Evolutionary conservation across 2,113 vertebrate species (phyloP).

Genomic region (Planiliza haematocheilus): DNA sequence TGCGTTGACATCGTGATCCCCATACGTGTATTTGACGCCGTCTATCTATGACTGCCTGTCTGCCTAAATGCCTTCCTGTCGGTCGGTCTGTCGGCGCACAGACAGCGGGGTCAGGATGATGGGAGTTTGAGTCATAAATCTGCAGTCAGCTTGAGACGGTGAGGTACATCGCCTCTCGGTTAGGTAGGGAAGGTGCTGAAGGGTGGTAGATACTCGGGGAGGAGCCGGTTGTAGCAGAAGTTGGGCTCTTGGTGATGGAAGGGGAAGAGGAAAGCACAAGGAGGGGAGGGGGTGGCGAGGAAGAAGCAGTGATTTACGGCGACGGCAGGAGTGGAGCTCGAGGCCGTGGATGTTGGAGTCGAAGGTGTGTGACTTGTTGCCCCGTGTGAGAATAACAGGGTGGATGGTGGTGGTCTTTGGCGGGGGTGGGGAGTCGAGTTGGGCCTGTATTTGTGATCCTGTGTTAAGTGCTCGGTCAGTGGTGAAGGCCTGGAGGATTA

Average conservation of each 20-base stretch:
- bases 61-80: constrained; percentile 51
- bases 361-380: constrained; percentile 38
- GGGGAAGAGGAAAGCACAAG: constrained; percentile 2
- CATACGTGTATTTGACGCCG: constrained; percentile 29
- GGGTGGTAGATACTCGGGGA: constrained; percentile 53
- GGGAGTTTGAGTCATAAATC: constrained; percentile 76
- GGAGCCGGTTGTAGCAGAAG: constrained; percentile 54
- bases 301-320: constrained; percentile 66
- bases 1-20: constrained; percentile 27
- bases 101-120: constrained; percentile 48
- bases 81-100: constrained; percentile 47
- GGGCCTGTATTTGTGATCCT: constrained; percentile 66
- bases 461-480: constrained; percentile 74
- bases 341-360: constrained; percentile 36
- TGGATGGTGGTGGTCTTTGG: constrained; percentile 54
- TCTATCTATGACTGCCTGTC: constrained; percentile 54
- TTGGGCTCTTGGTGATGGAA: constrained; percentile 23
- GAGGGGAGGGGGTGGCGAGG: constrained; percentile 19
- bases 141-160: constrained; percentile 50
- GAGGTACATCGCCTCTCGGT: constrained; percentile 42
- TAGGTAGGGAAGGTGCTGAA: constrained; percentile 50
- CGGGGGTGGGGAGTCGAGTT: constrained; percentile 36
- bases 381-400: constrained; percentile 32
- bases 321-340: constrained; percentile 8
- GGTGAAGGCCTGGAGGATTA: constrained; percentile 77